phyloP scores from a whole-genome alignment of 2,113 vertebrate species.

The Collichthys lucidus region DNA sequence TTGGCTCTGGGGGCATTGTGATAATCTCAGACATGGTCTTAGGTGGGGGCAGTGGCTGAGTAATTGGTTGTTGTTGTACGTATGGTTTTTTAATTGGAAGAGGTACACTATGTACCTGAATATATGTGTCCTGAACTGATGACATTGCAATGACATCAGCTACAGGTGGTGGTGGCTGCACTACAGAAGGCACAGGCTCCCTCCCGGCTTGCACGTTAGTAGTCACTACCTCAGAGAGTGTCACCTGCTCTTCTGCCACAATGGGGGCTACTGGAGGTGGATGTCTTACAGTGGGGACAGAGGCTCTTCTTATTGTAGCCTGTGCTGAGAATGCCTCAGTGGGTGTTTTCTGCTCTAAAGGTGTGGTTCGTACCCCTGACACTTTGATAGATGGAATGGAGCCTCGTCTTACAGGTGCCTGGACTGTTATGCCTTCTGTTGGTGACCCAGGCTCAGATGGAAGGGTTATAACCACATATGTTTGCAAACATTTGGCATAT shows the following conservation, averaged over 20 bases:
- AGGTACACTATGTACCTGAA: slow-evolving; percentile 67
- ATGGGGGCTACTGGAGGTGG: slow-evolving; percentile 44
- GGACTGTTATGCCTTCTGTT: slow-evolving; percentile 88
- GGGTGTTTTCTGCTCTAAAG: slow-evolving; percentile 76
- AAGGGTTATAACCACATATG: slow-evolving; percentile 97
- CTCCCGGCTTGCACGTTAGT: slow-evolving; percentile 46
- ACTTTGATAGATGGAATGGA: slow-evolving; percentile 75
- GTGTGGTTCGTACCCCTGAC: slow-evolving; percentile 69
- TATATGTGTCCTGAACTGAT: slow-evolving; percentile 40
- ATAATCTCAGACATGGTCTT: slow-evolving; percentile 40
- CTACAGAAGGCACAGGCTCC: slow-evolving; percentile 50
- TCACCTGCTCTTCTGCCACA: slow-evolving; percentile 43
- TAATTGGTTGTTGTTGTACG: slow-evolving; percentile 47
- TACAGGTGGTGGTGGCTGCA: slow-evolving; percentile 24
- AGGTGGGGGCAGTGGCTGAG: slow-evolving; percentile 35
- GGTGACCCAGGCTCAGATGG: slow-evolving; percentile 96
- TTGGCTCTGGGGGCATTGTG: slow-evolving; percentile 39
- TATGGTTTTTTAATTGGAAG: slow-evolving; percentile 77
- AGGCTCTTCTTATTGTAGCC: slow-evolving; percentile 66
- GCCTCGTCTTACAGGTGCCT: slow-evolving; percentile 82
- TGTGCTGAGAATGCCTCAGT: slow-evolving; percentile 67
- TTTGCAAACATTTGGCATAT: slow-evolving; percentile 90
- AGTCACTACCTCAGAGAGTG: slow-evolving; percentile 17
- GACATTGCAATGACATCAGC: slow-evolving; percentile 38
- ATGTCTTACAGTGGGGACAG: slow-evolving; percentile 70